Percentiles rank a stretch among this genome's conserved stretches.
Conservation (phyloP, 2,888 invertebrate genomes). For the Pterostichus niger region DNA sequence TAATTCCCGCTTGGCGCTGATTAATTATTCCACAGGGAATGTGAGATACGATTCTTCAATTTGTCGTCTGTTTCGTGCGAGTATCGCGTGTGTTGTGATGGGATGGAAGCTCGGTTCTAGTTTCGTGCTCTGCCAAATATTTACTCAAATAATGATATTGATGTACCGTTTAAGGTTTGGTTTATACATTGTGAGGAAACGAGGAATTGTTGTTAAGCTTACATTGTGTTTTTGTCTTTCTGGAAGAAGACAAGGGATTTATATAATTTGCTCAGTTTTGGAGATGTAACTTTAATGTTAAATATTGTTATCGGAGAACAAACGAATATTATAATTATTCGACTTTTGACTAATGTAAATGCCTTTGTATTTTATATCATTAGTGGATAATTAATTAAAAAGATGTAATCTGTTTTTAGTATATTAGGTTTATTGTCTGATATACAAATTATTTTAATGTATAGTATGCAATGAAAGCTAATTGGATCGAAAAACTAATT, state of each 20-base stretch:
- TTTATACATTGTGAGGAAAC: conserved; percentile 22
- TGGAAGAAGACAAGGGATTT: neutral
- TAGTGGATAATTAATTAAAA: neutral
- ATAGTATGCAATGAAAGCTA: no score
- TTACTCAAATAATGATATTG: conserved; percentile 29
- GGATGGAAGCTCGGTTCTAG: neutral
- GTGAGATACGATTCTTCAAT: conserved; percentile 56
- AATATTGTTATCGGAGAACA: neutral
- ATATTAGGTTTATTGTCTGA: no score
- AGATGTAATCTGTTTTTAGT: neutral
- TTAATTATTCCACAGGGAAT: conserved; percentile 51
- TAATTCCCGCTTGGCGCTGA: conserved; percentile 56
- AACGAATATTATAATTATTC: neutral
- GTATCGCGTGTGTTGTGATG: neutral
- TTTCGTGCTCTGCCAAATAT: conserved; percentile 6
- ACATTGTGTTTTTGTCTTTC: neutral
- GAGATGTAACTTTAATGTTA: no score
- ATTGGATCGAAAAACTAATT: no score
- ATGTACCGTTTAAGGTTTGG: conserved; percentile 1
- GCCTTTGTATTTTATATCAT: neutral
- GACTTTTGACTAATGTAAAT: neutral
- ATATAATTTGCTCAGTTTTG: conserved; percentile 5
- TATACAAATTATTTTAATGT: no score
- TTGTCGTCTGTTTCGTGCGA: neutral
- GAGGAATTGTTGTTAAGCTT: neutral